Evolutionary conservation across 2,797 vertebrate genomes (phyloP).

Genomic region (Artibeus lituratus): DNA sequence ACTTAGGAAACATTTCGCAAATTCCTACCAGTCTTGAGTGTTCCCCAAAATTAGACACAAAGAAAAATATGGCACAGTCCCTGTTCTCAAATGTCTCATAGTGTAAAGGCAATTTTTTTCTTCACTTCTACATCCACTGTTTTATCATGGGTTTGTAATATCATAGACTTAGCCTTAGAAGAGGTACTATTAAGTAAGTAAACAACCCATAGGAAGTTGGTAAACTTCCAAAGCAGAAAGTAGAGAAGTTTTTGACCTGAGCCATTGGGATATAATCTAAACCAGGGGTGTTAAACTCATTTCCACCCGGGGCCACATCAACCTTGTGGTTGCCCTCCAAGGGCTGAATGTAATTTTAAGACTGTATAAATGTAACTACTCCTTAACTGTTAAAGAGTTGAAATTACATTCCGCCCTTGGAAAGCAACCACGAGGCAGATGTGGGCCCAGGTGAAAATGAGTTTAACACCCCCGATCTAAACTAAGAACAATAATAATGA

Average conservation of each 20-base stretch:
- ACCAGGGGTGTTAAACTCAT: no score
- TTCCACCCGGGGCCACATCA: no score
- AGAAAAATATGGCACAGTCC: background rate
- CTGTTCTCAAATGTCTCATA: background rate
- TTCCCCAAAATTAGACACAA: background rate
- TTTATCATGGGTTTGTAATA: background rate
- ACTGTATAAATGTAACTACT: no score
- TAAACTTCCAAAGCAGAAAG: conserved; percentile 1
- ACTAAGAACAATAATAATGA: background rate
- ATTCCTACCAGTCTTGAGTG: background rate
- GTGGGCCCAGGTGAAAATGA: no score
- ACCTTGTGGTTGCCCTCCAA: no score
- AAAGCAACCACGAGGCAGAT: no score
- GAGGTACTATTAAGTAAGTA: background rate
- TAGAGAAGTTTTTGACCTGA: background rate
- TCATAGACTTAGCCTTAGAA: background rate
- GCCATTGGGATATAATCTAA: background rate
- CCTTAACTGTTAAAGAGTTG: no score
- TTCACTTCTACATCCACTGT: background rate
- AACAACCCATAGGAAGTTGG: background rate
- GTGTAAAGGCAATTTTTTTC: background rate
- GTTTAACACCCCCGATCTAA: background rate
- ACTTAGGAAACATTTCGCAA: conserved; percentile 12
- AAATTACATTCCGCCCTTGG: no score
- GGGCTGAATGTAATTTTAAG: no score